Conservation (phyloP, 2,113 vertebrate species). For the Muntiacus reevesi region DNA sequence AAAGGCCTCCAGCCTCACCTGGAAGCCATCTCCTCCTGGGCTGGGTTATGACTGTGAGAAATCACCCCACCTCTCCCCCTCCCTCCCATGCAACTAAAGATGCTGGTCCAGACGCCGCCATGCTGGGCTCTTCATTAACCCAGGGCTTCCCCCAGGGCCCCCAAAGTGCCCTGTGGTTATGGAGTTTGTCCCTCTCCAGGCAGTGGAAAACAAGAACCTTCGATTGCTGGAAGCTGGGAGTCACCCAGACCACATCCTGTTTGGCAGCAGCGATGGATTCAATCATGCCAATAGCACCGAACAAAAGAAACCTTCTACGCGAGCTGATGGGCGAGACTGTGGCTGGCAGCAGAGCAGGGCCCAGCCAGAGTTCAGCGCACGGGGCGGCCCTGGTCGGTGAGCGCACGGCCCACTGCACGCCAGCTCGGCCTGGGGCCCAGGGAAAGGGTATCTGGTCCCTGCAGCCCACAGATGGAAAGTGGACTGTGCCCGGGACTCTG, state of each 20-base stretch:
- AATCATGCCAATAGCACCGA: not conserved
- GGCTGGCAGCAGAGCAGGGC: not conserved
- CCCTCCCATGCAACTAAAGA: not conserved
- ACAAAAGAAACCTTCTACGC: not conserved
- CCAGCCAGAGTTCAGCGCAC: fast-evolving
- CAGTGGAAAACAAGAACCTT: not conserved
- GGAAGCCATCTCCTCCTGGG: not conserved
- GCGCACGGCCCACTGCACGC: fast-evolving
- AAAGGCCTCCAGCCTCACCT: not conserved
- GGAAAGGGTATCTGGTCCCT: not conserved
- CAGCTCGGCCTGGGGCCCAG: fast-evolving
- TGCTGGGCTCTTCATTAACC: not conserved
- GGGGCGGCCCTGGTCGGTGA: not conserved
- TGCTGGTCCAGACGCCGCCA: fast-evolving
- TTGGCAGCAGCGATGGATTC: not conserved
- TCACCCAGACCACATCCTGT: conserved; percentile 50
- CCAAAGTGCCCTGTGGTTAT: not conserved
- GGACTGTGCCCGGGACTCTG: fast-evolving
- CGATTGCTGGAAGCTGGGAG: not conserved
- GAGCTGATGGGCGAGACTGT: not conserved
- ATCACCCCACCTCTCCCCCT: fast-evolving
- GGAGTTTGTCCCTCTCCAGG: not conserved
- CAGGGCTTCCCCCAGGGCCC: not conserved
- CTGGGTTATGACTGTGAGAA: not conserved
- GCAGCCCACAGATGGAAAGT: fast-evolving